These are phyloP conservation scores for Dicycla oo DNA, from an alignment of 2,888 invertebrate genomes.

Conservation along the genomic window DNA sequence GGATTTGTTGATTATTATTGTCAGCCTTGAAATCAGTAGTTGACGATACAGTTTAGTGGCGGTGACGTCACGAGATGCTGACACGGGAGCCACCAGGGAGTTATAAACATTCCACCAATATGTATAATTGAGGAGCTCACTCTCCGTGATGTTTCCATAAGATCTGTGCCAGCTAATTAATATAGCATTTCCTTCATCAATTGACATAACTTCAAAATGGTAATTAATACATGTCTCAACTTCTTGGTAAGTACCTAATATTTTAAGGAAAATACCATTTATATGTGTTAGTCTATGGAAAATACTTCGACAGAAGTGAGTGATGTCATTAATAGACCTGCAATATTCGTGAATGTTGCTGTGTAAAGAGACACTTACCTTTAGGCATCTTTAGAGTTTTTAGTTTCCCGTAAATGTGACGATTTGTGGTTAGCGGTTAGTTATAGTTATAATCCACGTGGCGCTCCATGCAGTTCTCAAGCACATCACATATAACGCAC, in stretches of 20 bases:
- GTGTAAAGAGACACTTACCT: conserved; percentile 75
- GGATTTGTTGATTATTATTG: conserved; percentile 67
- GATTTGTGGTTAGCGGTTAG: conserved; percentile 76
- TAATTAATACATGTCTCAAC: conserved; percentile 25
- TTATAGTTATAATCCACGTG: conserved; percentile 72
- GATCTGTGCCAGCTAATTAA: conserved; percentile 25
- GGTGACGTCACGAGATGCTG: conserved; percentile 72
- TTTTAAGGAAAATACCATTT: conserved; percentile 44
- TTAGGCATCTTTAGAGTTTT: conserved; percentile 79
- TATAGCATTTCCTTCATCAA: conserved; percentile 19
- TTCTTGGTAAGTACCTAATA: not conserved
- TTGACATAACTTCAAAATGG: conserved; percentile 38
- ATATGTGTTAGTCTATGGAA: conserved; percentile 16
- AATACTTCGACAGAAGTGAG: conserved; percentile 27
- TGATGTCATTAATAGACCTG: conserved; percentile 27
- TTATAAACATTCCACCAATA: conserved; percentile 47
- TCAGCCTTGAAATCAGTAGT: conserved; percentile 71
- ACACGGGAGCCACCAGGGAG: conserved; percentile 69
- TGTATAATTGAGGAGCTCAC: conserved; percentile 23
- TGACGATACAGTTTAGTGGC: conserved; percentile 60
- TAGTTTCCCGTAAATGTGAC: conserved; percentile 70
- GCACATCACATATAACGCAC: conserved; percentile 78
- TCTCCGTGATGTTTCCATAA: conserved; percentile 20
- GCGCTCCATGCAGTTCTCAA: conserved; percentile 76
- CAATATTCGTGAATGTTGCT: conserved; percentile 17